Evolutionary conservation across 2,797 vertebrate genomes (phyloP).

Genomic region (Hoplostethus mediterraneus): DNA sequence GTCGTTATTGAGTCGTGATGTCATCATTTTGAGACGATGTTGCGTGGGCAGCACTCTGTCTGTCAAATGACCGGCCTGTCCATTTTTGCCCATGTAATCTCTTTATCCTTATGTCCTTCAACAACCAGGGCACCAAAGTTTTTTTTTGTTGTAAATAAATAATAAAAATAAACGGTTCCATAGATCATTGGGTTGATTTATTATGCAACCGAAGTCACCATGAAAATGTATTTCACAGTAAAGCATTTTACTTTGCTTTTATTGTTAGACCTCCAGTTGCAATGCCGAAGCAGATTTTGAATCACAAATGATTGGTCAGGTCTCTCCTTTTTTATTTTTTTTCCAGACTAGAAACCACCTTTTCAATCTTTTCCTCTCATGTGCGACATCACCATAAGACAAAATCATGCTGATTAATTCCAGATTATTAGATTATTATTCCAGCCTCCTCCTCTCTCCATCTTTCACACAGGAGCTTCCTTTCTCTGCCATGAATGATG

Average conservation of each 20-base stretch:
- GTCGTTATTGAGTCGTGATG: conserved; percentile 4
- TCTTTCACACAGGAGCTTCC: background rate
- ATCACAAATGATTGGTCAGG: background rate
- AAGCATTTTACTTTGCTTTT: background rate
- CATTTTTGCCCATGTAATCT: conserved; percentile 46
- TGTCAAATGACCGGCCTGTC: conserved; percentile 20
- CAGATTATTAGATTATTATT: background rate
- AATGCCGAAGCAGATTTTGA: background rate
- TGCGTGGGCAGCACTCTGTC: conserved; percentile 9
- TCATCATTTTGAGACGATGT: conserved; percentile 27
- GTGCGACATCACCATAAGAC: background rate
- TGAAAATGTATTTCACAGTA: background rate
- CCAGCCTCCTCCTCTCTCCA: background rate
- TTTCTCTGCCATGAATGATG: background rate
- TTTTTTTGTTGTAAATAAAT: no score
- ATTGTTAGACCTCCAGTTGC: background rate
- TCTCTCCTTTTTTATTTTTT: background rate
- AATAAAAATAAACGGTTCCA: background rate
- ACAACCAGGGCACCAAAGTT: conserved; percentile 19
- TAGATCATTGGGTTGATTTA: conserved; percentile 20
- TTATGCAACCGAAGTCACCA: conserved; percentile 33
- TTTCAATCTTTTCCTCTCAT: background rate
- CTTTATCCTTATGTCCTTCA: conserved; percentile 49
- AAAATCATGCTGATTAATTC: background rate
- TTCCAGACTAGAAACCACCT: background rate